These are phyloP conservation scores for Leptoteleia sp. DNA, from an alignment of 1,140 invertebrate species.

Conservation along the genomic window DNA sequence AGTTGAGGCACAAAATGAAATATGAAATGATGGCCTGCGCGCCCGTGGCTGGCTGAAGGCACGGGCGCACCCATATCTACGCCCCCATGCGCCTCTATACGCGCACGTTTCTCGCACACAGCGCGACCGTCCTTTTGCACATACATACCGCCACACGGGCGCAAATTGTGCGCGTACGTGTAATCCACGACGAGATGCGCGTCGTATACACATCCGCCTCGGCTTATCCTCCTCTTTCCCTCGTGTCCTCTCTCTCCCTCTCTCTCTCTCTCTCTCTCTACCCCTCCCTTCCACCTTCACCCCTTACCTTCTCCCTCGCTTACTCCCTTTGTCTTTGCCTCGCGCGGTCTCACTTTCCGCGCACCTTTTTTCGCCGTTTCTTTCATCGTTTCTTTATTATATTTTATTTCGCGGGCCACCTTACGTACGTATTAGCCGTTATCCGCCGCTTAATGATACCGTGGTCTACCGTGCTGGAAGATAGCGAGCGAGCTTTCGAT, in stretches of 20 bases:
- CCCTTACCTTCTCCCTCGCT: too few relatives aligned
- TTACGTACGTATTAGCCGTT: constrained; percentile 75
- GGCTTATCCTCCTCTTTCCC: constrained; percentile 51
- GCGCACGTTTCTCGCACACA: constrained; percentile 50
- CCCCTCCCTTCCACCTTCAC: too few relatives aligned
- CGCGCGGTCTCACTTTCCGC: too few relatives aligned
- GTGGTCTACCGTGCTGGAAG: constrained; percentile 68
- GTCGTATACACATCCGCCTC: constrained; percentile 58
- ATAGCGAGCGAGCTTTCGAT: constrained; percentile 58
- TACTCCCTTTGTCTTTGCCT: too few relatives aligned
- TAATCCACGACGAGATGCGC: constrained; percentile 47
- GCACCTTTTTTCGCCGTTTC: too few relatives aligned
- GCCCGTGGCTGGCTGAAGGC: constrained; percentile 78
- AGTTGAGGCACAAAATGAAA: constrained; percentile 79
- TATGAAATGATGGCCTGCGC: constrained; percentile 81
- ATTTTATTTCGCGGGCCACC: constrained; percentile 19
- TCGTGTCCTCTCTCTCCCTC: too few relatives aligned
- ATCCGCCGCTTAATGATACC: constrained; percentile 75
- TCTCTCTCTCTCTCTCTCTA: too few relatives aligned
- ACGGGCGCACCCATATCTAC: constrained; percentile 81
- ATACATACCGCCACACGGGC: background rate
- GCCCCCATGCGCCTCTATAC: constrained; percentile 78
- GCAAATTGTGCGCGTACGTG: constrained; percentile 10
- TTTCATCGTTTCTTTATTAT: too few relatives aligned
- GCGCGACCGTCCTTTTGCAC: constrained; percentile 10